Evolutionary conservation across 1,140 invertebrate genomes (phyloP).

Genomic region (Dinothrombium tinctorium): DNA sequence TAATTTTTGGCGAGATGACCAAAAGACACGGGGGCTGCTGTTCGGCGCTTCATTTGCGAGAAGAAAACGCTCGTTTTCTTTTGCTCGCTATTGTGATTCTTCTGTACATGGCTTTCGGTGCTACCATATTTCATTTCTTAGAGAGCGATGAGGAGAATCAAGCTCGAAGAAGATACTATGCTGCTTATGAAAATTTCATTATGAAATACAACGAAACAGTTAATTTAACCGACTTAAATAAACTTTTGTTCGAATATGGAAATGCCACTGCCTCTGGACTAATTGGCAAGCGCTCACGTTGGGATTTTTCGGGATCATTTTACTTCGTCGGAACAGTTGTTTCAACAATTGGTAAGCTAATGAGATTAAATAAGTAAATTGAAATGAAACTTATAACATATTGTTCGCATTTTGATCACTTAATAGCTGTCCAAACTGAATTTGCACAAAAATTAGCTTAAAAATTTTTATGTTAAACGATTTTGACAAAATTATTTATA

Average conservation of each 20-base stretch:
- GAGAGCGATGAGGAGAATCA: constrained; percentile 29
- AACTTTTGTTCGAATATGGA: constrained; percentile 31
- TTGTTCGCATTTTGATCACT: constrained; percentile 29
- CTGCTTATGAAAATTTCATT: constrained; percentile 25
- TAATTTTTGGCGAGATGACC: constrained; percentile 1
- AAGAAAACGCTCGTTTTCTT: constrained; percentile 39
- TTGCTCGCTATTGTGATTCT: constrained; percentile 34
- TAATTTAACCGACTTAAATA: constrained; percentile 26
- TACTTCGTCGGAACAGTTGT: constrained; percentile 40
- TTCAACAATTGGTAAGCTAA: constrained; percentile 36
- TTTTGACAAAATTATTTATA: too few species aligned
- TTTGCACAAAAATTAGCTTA: constrained; percentile 34
- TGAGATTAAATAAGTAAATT: background rate
- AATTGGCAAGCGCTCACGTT: too few species aligned
- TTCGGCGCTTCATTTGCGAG: constrained; percentile 25
- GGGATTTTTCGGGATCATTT: constrained; percentile 41
- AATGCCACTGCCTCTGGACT: constrained; percentile 31
- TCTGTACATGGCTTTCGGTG: constrained; percentile 35
- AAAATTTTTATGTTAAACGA: too few species aligned
- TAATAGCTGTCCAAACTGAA: constrained; percentile 21
- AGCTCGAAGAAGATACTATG: constrained; percentile 23
- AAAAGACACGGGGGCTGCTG: constrained; percentile 18
- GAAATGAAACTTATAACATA: too few species aligned
- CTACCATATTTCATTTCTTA: constrained; percentile 32
- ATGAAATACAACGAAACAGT: constrained; percentile 20